Conservation (phyloP, 2,888 invertebrate species). For the Diloba caeruleocephala region DNA sequence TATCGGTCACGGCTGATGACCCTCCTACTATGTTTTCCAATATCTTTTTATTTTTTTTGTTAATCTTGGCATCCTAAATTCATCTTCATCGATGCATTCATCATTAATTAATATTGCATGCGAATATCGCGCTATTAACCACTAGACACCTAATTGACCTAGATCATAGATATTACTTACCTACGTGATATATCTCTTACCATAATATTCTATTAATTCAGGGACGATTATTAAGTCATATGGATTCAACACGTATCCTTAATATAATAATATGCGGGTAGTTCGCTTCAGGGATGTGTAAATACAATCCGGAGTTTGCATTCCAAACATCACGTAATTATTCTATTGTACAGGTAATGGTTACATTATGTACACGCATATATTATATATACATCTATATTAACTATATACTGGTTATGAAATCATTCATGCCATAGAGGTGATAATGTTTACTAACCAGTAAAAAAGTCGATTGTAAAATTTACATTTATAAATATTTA, state of each 20-base stretch:
- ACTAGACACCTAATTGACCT: neutral
- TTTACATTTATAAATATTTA: too few relatives aligned
- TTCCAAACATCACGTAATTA: slow-evolving; percentile 77
- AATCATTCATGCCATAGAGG: too few relatives aligned
- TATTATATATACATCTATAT: neutral
- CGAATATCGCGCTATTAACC: too few relatives aligned
- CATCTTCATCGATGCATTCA: too few relatives aligned
- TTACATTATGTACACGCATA: slow-evolving; percentile 4
- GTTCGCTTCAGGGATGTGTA: slow-evolving; percentile 56
- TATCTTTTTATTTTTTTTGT: too few relatives aligned
- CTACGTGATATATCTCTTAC: neutral
- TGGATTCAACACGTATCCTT: slow-evolving; percentile 25
- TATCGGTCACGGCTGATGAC: too few relatives aligned
- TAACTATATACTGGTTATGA: neutral
- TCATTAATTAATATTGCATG: neutral
- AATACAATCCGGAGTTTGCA: slow-evolving; percentile 73
- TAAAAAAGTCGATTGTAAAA: too few relatives aligned
- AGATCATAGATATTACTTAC: neutral
- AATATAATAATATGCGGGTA: slow-evolving; percentile 47
- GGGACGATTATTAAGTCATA: slow-evolving; percentile 23
- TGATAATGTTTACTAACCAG: neutral
- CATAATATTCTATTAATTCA: slow-evolving; percentile 7
- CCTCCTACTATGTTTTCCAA: too few relatives aligned
- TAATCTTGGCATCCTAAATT: too few relatives aligned
- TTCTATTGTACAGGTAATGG: slow-evolving; percentile 70